phyloP scores from a whole-genome alignment of 1,140 invertebrate genomes.

The Campoletis sonorensis region DNA sequence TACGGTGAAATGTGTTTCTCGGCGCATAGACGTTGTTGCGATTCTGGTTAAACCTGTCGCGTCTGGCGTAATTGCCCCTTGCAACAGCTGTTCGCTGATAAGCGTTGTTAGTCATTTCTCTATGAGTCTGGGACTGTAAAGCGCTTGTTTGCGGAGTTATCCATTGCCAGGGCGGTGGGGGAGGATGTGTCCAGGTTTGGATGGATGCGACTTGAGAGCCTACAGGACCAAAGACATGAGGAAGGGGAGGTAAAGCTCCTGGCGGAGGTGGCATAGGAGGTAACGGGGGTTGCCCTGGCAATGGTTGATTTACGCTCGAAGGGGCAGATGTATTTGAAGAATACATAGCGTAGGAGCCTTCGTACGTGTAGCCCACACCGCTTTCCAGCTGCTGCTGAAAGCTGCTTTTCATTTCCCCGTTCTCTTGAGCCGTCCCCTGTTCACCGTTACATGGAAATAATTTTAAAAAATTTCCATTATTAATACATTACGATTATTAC shows the following conservation, averaged over 20 bases:
- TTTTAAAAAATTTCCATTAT: conserved; percentile 38
- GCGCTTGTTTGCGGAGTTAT: conserved; percentile 68
- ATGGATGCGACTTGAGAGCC: conserved; percentile 69
- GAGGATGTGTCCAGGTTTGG: conserved; percentile 69
- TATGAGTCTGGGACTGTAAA: conserved; percentile 61
- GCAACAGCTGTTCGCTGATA: conserved; percentile 68
- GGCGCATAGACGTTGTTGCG: conserved; percentile 68
- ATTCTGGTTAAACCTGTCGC: conserved; percentile 70
- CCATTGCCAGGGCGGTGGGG: conserved; percentile 70
- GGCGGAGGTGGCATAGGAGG: conserved; percentile 73
- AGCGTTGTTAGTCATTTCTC: conserved; percentile 58
- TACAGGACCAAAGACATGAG: conserved; percentile 68
- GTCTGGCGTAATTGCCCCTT: conserved; percentile 66
- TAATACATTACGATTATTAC: not conserved
- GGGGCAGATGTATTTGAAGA: conserved; percentile 57
- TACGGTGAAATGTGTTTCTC: conserved; percentile 71
- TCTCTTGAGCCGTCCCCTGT: conserved; percentile 62
- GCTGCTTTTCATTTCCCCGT: conserved; percentile 62
- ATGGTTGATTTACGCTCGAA: conserved; percentile 66
- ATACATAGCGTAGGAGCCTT: conserved; percentile 62
- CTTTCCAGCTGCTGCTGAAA: conserved; percentile 63
- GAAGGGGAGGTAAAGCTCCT: conserved; percentile 68
- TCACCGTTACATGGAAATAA: too few species aligned
- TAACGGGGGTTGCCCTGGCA: conserved; percentile 73
- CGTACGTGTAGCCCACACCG: conserved; percentile 61